phyloP scores from a whole-genome alignment of 2,797 vertebrate genomes.

The Molossus alvarezi region DNA sequence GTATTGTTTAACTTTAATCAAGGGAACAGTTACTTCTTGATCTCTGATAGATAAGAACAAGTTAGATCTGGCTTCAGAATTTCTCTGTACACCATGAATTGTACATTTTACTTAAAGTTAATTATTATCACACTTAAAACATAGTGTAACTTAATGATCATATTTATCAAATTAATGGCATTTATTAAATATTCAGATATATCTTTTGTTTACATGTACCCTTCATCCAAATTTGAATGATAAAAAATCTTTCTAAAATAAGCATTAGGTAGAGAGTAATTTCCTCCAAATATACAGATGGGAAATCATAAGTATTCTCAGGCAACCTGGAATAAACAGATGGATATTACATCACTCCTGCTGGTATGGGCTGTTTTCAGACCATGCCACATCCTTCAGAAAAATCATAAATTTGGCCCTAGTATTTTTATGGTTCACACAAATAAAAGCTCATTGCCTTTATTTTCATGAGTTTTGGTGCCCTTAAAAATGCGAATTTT shows the following conservation, averaged over 20 bases:
- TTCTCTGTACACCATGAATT: neutral
- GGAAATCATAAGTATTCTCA: constrained; percentile 74
- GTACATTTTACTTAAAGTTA: constrained; percentile 18
- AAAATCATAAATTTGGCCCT: constrained; percentile 47
- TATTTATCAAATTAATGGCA: constrained; percentile 55
- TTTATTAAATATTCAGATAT: constrained; percentile 44
- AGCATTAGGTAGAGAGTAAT: constrained; percentile 69
- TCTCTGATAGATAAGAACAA: constrained; percentile 31
- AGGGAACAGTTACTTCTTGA: constrained; percentile 12
- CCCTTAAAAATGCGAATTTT: constrained; percentile 65
- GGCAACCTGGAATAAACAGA: constrained; percentile 78
- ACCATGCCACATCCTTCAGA: constrained; percentile 43
- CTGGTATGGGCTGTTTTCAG: constrained; percentile 39
- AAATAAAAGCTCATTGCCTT: constrained; percentile 49
- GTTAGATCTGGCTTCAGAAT: neutral
- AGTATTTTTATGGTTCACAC: constrained; percentile 49
- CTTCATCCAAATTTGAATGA: constrained; percentile 55
- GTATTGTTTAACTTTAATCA: constrained; percentile 26
- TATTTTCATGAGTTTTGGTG: constrained; percentile 64
- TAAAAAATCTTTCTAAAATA: constrained; percentile 75
- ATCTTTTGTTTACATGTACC: constrained; percentile 45
- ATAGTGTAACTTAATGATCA: neutral
- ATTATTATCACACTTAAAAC: neutral
- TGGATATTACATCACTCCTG: constrained; percentile 73
- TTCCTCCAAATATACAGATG: constrained; percentile 81